Percentiles rank a stretch among this genome's conserved stretches.
phyloP scores from a whole-genome alignment of 2,797 vertebrate species.

The Morus bassanus region DNA sequence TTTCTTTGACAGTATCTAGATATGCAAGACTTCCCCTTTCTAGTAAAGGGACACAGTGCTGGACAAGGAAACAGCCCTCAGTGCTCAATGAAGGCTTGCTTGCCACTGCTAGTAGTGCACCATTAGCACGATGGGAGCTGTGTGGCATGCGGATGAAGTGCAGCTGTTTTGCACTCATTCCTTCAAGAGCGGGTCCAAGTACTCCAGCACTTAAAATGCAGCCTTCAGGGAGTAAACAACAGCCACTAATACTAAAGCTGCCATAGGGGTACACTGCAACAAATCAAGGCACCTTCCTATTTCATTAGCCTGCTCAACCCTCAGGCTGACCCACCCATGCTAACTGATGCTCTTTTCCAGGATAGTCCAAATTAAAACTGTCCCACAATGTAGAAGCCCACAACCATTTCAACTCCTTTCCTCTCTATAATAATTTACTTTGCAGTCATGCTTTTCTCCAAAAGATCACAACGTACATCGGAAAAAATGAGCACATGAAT shows the following conservation, averaged over 20 bases:
- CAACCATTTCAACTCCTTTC: neutral
- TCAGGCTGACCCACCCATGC: neutral
- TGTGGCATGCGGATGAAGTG: neutral
- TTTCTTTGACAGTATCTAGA: neutral
- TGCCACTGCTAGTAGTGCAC: neutral
- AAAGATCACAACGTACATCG: neutral
- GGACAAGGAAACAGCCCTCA: neutral
- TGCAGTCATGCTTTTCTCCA: neutral
- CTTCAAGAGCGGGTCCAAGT: neutral
- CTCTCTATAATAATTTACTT: neutral
- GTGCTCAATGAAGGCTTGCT: neutral
- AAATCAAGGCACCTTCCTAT: neutral
- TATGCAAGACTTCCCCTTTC: neutral
- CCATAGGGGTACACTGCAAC: neutral
- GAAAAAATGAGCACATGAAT: neutral
- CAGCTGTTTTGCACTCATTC: neutral
- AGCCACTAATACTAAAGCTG: neutral
- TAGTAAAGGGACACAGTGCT: neutral
- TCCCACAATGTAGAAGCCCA: neutral
- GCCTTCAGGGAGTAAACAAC: neutral
- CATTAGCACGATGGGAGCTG: rapidly evolving
- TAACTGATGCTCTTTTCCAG: neutral
- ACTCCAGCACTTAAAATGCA: neutral
- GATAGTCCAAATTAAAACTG: neutral
- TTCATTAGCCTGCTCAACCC: neutral